A percentile compares a stretch with the other conserved stretches of the same genome.
Conservation (phyloP, 2,888 invertebrate species). For the Latheticus oryzae region DNA sequence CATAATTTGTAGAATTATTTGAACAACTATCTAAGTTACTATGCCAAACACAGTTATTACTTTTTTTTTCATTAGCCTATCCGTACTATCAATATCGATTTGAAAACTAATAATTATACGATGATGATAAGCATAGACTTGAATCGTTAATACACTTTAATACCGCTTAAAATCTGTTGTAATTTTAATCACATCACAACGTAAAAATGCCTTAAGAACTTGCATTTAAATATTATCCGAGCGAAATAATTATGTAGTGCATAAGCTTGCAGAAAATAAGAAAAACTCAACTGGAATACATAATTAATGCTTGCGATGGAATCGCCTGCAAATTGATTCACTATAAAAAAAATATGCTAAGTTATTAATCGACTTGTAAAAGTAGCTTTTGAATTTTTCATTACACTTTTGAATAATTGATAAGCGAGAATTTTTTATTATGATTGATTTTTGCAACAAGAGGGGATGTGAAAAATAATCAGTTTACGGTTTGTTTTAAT, state of each 20-base stretch:
- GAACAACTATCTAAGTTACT: no score
- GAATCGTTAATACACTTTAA: no score
- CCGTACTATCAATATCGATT: no score
- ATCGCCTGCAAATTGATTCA: conserved; percentile 46
- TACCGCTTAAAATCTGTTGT: no score
- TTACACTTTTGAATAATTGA: conserved; percentile 47
- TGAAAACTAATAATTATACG: no score
- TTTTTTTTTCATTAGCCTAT: no score
- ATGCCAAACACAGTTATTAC: no score
- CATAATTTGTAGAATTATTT: no score
- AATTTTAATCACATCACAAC: conserved; percentile 48
- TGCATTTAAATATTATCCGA: conserved; percentile 37
- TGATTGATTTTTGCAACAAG: conserved; percentile 41
- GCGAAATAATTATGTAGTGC: conserved; percentile 20
- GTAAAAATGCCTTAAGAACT: conserved; percentile 33
- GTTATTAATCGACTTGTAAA: conserved; percentile 47
- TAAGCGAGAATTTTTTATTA: conserved; percentile 46
- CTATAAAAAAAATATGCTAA: conserved; percentile 47
- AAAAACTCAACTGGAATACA: conserved; percentile 33
- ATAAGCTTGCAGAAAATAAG: conserved; percentile 21
- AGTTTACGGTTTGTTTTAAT: no score
- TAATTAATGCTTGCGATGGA: conserved; percentile 40
- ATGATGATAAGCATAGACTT: no score
- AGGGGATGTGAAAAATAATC: no score
- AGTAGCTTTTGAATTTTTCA: conserved; percentile 47